A percentile compares a stretch with the other conserved stretches of the same genome.
phyloP scores from a whole-genome alignment of 2,797 vertebrate species.

The Uromys caudimaculatus region DNA sequence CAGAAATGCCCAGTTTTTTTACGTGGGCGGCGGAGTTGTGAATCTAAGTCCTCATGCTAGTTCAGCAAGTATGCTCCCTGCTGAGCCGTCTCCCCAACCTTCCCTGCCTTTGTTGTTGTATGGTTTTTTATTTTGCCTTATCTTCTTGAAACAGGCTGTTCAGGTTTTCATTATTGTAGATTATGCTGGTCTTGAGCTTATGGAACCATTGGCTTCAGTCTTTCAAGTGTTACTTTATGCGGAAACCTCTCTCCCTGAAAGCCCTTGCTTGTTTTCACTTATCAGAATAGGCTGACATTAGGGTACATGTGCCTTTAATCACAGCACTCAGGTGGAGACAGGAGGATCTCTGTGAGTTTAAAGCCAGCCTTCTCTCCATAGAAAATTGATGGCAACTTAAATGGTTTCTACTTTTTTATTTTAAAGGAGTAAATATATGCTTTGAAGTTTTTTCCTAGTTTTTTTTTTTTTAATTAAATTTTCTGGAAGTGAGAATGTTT shows the following conservation, averaged over 20 bases:
- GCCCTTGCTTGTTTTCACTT: neutral
- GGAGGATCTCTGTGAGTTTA: neutral
- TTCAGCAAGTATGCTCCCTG: neutral
- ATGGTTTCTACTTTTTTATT: neutral
- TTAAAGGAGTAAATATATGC: slow-evolving; percentile 34
- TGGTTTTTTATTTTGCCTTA: neutral
- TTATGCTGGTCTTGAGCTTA: neutral
- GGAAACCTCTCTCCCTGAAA: neutral
- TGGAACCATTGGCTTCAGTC: neutral
- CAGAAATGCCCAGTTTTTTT: neutral
- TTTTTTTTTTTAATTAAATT: slow-evolving; percentile 46
- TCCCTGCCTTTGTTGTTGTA: neutral
- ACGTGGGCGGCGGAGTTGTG: too few species aligned
- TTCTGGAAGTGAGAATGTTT: slow-evolving; percentile 38
- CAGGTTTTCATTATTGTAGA: neutral
- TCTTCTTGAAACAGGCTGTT: neutral
- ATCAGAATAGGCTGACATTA: neutral
- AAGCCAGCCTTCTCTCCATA: neutral
- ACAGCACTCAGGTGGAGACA: neutral
- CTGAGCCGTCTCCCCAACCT: neutral
- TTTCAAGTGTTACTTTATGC: neutral
- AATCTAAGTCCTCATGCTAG: neutral
- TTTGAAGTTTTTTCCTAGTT: slow-evolving; percentile 60
- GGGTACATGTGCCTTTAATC: neutral
- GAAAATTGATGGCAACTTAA: neutral